These are phyloP conservation scores for Crotalus helleri DNA, from an alignment of 2,113 vertebrate species.

Conservation along the genomic window DNA sequence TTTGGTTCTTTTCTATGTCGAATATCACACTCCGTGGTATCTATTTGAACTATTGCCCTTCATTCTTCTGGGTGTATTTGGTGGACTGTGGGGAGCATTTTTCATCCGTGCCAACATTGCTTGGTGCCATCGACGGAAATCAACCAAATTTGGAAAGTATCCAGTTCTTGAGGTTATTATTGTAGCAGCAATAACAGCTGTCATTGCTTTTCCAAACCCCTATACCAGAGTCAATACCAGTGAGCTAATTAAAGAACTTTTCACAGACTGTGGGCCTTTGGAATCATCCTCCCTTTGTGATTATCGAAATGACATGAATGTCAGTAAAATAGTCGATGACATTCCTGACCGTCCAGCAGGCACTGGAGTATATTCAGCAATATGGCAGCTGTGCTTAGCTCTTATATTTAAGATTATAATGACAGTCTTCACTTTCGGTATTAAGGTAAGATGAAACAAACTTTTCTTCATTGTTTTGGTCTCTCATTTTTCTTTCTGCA, in stretches of 20 bases:
- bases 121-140: constrained; percentile 95
- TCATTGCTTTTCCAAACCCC: constrained; percentile 94
- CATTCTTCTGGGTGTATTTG: constrained; percentile 95
- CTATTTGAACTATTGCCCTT: constrained; percentile 98
- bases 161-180: constrained; percentile 95
- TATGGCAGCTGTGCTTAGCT: constrained; percentile 96
- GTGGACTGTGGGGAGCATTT: constrained; percentile 96
- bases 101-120: constrained; percentile 97
- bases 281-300: constrained; percentile 96
- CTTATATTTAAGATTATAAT: constrained; percentile 98
- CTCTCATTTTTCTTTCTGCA: neutral
- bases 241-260: constrained; percentile 96
- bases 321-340: constrained; percentile 84
- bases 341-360: constrained; percentile 87
- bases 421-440: constrained; percentile 98
- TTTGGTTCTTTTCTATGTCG: constrained; percentile 97
- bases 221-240: constrained; percentile 97
- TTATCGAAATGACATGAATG: constrained; percentile 94
- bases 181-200: constrained; percentile 91
- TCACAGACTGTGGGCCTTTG: constrained; percentile 93
- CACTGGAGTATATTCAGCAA: constrained; percentile 93
- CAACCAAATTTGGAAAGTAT: constrained; percentile 93
- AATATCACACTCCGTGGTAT: constrained; percentile 99
- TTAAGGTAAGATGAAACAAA: constrained; percentile 80
- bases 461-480: neutral